Conservation (phyloP, 2,888 invertebrate genomes). For the Melanotus villosus region DNA sequence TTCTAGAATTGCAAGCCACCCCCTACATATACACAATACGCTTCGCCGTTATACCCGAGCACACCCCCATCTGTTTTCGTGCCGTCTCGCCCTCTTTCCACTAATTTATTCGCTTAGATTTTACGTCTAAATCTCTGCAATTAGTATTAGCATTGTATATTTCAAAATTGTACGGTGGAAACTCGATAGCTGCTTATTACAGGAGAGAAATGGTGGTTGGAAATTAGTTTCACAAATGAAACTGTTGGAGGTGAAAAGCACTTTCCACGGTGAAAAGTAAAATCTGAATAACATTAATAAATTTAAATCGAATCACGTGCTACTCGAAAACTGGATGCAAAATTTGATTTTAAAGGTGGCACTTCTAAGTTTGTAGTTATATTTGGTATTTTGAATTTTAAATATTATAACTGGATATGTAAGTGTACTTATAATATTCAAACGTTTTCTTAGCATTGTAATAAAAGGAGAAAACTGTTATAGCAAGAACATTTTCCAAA, state of each 20-base stretch:
- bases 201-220: constrained; percentile 19
- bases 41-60: not conserved
- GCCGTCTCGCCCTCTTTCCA: constrained; percentile 17
- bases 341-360: no score
- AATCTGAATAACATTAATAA: constrained; percentile 1
- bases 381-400: no score
- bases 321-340: no score
- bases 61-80: constrained; percentile 23
- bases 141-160: constrained; percentile 53
- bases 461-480: no score
- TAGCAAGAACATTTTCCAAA: no score
- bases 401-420: no score
- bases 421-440: no score
- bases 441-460: no score
- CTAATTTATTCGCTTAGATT: constrained; percentile 51
- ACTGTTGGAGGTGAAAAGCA: constrained; percentile 24
- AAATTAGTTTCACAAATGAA: constrained; percentile 37
- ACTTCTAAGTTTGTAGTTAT: no score
- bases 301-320: not conserved
- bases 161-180: constrained; percentile 44
- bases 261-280: constrained; percentile 2
- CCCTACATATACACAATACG: not conserved
- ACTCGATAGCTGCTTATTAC: constrained; percentile 44
- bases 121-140: constrained; percentile 50
- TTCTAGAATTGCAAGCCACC: constrained; percentile 1